Percentiles rank a stretch among this genome's conserved stretches.
These are phyloP conservation scores for Coptotermes formosanus DNA, from an alignment of 1,140 invertebrate genomes.

Conservation along the genomic window DNA sequence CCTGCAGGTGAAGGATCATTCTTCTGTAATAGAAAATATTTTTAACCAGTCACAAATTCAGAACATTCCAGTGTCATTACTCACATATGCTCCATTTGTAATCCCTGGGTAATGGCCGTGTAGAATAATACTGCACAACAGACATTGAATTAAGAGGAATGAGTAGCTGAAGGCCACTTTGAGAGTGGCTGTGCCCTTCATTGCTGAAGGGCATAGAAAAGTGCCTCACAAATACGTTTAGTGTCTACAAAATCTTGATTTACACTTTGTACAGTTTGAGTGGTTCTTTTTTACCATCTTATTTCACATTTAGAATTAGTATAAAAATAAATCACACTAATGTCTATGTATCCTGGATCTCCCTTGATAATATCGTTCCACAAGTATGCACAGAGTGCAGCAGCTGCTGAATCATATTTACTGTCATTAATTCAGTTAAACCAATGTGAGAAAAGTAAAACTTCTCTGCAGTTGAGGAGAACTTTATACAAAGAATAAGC, in stretches of 20 bases:
- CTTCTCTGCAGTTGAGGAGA: too few relatives aligned
- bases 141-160: not conserved
- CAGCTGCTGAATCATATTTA: too few relatives aligned
- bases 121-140: not conserved
- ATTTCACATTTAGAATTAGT: not conserved
- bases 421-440: too few relatives aligned
- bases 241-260: not conserved
- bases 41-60: not conserved
- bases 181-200: not conserved
- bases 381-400: too few relatives aligned
- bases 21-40: not conserved
- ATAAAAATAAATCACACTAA: constrained; percentile 5
- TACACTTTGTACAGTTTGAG: not conserved
- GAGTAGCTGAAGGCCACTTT: not conserved
- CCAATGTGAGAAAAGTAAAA: too few relatives aligned
- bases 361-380: too few relatives aligned
- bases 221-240: not conserved
- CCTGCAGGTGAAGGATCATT: too few relatives aligned
- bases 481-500: too few relatives aligned
- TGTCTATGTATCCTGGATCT: not conserved
- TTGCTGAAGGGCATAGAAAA: not conserved
- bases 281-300: not conserved
- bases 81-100: not conserved
- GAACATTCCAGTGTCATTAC: too few relatives aligned
- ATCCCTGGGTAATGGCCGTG: not conserved